Base-by-base conservation (phyloP, 2,797 vertebrate species). In the Sciaenops ocellatus region DNA sequence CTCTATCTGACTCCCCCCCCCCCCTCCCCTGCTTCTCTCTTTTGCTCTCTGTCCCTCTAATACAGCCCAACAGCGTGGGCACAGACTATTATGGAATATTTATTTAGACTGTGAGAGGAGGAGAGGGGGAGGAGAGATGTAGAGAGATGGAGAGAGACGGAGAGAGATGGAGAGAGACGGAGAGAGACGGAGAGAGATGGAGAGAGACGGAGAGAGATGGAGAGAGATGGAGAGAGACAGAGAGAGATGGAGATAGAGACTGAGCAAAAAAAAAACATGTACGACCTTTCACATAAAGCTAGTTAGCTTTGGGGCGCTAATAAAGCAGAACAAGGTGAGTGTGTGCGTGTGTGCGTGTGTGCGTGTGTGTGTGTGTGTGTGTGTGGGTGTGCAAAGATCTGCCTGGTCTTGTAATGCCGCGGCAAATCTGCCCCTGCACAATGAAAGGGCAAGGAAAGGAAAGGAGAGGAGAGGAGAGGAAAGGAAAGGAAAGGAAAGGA, bases 101-200 rank as follows among this genome's bases (percentile, higher is more conserved):
- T 73, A 75, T 87, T 90, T 87, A 86, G 85, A 76, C 65, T 26
- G 73, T 85, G 85, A 63, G 84, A 79, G 85, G 70, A 79, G 73
- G 80, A 64, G 74, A 76, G 77, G 75, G 59, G 83, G 86, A 84
- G 83, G 78, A 69, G 76, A 73, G 76, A 73, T 12, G 15, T 52
- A 83, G 76, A 73, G 71, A 73, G 55, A 69, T 12, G 44, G 4
- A 44, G 73, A 50, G 54, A 60, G 78, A 59, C 42, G 22, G 38
- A 79, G 52, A 77, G 69, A 80, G 46, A 76, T 69, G 69, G 68
- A 82, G 28, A 69, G 63, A 83, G 82, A 80, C 15, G 51, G 28
- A 74, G 48, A 5, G 66, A 75, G 81, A 73, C 68, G 44, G 5
- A 41, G 0, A 69, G 76, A 73, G 76, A 73, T 12, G 15, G 56